phyloP scores from a whole-genome alignment of 2,113 vertebrate genomes.

The Toxotes chatareus region DNA sequence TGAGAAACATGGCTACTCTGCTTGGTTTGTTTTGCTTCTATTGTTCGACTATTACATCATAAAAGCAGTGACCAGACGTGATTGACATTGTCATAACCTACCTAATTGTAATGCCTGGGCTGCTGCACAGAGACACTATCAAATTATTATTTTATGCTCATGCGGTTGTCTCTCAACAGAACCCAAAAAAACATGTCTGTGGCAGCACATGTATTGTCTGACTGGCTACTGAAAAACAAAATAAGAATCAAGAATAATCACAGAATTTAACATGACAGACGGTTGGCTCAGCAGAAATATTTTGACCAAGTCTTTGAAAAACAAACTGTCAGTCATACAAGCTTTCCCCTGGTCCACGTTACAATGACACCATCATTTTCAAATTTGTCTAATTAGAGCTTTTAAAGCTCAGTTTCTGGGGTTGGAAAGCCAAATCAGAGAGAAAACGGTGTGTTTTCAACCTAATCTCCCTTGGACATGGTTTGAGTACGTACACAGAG shows the following conservation, averaged over 20 bases:
- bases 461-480: neutral
- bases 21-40: neutral
- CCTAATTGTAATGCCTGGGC: neutral
- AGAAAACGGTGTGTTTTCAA: conserved; percentile 1
- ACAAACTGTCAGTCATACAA: neutral
- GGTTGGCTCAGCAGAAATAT: neutral
- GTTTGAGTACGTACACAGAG: neutral
- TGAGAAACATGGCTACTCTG: neutral
- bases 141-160: neutral
- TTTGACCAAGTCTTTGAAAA: conserved; percentile 1
- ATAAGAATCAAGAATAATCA: neutral
- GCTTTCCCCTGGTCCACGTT: neutral
- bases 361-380: neutral
- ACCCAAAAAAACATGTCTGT: neutral
- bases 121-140: neutral
- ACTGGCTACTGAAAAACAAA: neutral
- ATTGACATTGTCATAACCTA: neutral
- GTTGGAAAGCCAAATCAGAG: neutral
- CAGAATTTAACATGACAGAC: neutral
- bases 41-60: neutral
- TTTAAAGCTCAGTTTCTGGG: neutral
- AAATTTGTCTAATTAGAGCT: neutral
- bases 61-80: neutral
- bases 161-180: neutral
- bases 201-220: too few relatives aligned